phyloP scores from a whole-genome alignment of 2,113 vertebrate genomes.

The Oenanthe oenanthe region DNA sequence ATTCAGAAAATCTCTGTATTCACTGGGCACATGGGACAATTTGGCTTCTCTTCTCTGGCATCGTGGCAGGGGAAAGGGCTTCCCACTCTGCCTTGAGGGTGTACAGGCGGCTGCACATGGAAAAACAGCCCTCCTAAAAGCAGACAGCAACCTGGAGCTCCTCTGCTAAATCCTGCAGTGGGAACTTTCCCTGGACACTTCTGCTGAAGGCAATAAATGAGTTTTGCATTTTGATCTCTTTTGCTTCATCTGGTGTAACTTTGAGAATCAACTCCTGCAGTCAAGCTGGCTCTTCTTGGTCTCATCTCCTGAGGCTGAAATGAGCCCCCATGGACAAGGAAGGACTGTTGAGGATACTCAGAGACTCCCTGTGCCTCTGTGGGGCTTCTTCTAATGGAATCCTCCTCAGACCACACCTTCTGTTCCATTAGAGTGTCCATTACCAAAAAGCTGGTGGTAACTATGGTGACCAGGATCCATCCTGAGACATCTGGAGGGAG shows the following conservation, averaged over 20 bases:
- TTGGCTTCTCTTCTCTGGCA: background rate
- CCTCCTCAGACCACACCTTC: background rate
- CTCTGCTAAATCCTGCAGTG: background rate
- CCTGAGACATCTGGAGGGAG: background rate
- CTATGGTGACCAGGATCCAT: background rate
- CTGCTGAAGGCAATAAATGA: background rate
- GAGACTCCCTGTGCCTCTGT: background rate
- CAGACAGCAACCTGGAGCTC: background rate
- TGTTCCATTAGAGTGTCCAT: background rate
- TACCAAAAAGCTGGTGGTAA: background rate
- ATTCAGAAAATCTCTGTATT: background rate
- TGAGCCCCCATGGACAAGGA: background rate
- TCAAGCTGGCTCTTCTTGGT: background rate
- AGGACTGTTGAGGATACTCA: background rate
- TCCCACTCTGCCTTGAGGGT: background rate
- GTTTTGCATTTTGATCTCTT: background rate
- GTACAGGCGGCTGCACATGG: accelerated
- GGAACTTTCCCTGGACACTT: background rate
- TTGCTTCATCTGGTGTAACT: background rate
- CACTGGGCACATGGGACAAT: background rate
- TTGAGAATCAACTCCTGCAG: background rate
- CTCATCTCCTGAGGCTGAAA: background rate
- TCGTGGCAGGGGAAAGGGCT: background rate
- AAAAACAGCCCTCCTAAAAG: background rate
- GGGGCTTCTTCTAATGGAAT: background rate